Conservation (phyloP, 2,113 vertebrate species). For the Struthio camelus region DNA sequence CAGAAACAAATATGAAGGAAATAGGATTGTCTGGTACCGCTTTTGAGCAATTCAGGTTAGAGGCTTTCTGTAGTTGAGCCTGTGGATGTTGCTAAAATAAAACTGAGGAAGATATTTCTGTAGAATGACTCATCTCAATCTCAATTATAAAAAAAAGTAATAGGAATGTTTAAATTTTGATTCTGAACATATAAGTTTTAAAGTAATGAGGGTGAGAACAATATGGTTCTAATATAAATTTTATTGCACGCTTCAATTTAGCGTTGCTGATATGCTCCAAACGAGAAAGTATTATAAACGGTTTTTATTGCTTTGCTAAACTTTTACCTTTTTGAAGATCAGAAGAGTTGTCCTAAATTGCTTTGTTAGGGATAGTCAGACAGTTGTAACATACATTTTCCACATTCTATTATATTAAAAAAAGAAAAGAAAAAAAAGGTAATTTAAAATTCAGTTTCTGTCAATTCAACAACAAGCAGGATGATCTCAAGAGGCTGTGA, state of each 20-base stretch:
- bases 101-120: background rate
- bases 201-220: background rate
- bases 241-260: conserved; percentile 31
- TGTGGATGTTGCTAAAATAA: background rate
- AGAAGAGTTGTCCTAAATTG: background rate
- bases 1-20: background rate
- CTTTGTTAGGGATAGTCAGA: background rate
- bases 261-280: background rate
- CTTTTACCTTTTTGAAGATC: background rate
- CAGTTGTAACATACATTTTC: background rate
- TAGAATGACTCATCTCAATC: background rate
- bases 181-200: background rate
- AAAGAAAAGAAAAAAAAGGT: background rate
- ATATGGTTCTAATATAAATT: conserved; percentile 24
- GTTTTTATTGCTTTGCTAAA: conserved; percentile 31
- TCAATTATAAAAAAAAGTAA: background rate
- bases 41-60: background rate
- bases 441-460: background rate
- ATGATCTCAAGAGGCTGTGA: background rate
- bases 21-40: background rate
- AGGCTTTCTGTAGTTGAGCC: background rate
- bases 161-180: background rate
- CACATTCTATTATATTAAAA: background rate
- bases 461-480: background rate
- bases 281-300: background rate